Percentiles rank a stretch among this genome's conserved stretches.
Conservation (phyloP, 2,797 vertebrate genomes). For the Garrulus glandarius region DNA sequence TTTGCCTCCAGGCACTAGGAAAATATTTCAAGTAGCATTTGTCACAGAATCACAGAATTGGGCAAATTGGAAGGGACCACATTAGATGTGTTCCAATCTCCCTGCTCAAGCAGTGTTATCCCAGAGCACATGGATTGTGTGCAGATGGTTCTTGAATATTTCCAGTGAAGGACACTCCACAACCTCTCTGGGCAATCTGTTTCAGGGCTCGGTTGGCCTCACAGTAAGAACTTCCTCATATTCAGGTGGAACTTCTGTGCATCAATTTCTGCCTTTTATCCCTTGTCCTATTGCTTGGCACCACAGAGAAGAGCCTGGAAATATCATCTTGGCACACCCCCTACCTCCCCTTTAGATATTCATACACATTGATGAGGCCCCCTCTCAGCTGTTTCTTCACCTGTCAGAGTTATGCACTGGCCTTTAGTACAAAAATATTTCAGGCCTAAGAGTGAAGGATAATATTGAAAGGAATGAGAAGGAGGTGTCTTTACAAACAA, state of each 20-base stretch:
- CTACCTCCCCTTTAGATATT: not conserved
- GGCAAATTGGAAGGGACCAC: not conserved
- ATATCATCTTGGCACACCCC: not conserved
- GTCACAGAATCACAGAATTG: not conserved
- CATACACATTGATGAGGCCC: too few species aligned
- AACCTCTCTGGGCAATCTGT: not conserved
- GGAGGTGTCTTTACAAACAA: not conserved
- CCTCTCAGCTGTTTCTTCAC: not conserved
- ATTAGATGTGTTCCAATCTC: not conserved
- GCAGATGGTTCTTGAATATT: not conserved
- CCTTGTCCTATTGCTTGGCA: not conserved
- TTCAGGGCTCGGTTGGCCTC: not conserved
- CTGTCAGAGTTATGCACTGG: rapidly evolving
- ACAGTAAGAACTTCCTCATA: not conserved
- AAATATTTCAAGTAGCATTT: not conserved
- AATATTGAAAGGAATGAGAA: not conserved
- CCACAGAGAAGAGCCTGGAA: not conserved
- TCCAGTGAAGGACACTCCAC: not conserved
- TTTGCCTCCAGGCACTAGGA: not conserved
- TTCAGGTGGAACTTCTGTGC: not conserved
- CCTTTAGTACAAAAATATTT: not conserved
- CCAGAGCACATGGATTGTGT: not conserved
- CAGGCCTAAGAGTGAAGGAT: not conserved
- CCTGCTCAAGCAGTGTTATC: not conserved
- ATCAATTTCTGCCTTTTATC: not conserved